Evolutionary conservation across 1,140 invertebrate genomes (phyloP).

Genomic region (Nautilus pompilius): DNA sequence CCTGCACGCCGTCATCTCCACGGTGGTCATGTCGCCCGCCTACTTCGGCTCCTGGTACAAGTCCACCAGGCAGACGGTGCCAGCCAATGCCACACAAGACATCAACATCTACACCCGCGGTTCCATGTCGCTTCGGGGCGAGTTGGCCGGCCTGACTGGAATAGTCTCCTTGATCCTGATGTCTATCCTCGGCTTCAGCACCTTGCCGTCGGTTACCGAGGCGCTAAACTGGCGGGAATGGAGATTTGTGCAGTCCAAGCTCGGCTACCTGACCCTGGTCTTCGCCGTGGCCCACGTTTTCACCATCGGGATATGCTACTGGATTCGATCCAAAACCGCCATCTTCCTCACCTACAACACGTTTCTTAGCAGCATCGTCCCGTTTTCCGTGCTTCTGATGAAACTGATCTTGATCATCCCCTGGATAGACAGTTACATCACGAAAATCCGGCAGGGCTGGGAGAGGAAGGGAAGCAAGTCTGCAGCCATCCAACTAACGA

Average conservation of each 20-base stretch:
- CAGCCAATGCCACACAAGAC: conserved; percentile 20
- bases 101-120: conserved; percentile 15
- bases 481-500: too few relatives aligned
- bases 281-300: conserved; percentile 35
- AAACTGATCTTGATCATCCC: conserved; percentile 29
- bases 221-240: conserved; percentile 47
- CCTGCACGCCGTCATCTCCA: conserved; percentile 41
- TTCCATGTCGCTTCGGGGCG: conserved; percentile 43
- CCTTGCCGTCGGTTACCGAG: conserved; percentile 40
- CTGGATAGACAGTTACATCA: conserved; percentile 22
- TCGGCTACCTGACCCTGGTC: conserved; percentile 39
- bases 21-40: conserved; percentile 41
- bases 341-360: conserved; percentile 27
- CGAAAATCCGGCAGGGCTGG: conserved; percentile 37
- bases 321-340: conserved; percentile 20
- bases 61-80: conserved; percentile 24
- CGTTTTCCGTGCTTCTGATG: conserved; percentile 29
- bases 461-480: conserved; percentile 22
- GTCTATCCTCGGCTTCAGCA: conserved; percentile 35
- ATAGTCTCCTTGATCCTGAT: conserved; percentile 37
- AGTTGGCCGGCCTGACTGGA: conserved; percentile 35
- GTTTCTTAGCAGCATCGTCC: conserved; percentile 36
- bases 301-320: conserved; percentile 37
- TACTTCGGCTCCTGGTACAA: conserved; percentile 47
- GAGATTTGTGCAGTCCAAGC: conserved; percentile 42